phyloP scores from a whole-genome alignment of 2,113 vertebrate genomes.

The Tylochromis polylepis region DNA sequence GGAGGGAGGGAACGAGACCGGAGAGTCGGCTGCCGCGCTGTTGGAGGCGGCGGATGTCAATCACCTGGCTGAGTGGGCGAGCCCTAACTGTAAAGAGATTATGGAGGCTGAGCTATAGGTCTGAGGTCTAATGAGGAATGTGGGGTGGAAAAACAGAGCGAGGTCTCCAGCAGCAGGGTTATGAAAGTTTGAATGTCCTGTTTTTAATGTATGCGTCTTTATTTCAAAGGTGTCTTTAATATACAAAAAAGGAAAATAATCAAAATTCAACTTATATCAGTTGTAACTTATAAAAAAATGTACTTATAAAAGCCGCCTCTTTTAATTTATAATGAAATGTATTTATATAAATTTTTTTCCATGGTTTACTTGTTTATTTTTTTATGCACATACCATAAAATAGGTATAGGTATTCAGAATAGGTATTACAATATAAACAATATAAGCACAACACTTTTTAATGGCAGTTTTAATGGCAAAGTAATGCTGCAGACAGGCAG shows the following conservation, averaged over 20 bases:
- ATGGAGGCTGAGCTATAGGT: constrained; percentile 3
- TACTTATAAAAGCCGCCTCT: not conserved
- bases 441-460: not conserved
- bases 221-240: not conserved
- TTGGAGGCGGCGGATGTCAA: constrained; percentile 42
- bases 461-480: not conserved
- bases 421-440: not conserved
- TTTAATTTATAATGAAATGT: not conserved
- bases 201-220: not conserved
- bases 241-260: not conserved
- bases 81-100: constrained; percentile 37
- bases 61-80: constrained; percentile 24
- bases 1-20: not conserved
- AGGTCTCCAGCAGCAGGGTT: not conserved
- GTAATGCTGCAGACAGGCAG: not conserved
- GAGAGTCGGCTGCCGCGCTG: not conserved
- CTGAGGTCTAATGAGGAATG: constrained; percentile 30
- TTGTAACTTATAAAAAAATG: not conserved
- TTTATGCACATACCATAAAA: not conserved
- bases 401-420: not conserved
- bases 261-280: not conserved
- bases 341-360: not conserved
- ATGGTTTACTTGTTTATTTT: not conserved
- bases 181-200: not conserved
- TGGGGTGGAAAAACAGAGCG: constrained; percentile 1